Evolutionary conservation across 2,113 vertebrate genomes (phyloP).

Genomic region (Salminus brasiliensis): DNA sequence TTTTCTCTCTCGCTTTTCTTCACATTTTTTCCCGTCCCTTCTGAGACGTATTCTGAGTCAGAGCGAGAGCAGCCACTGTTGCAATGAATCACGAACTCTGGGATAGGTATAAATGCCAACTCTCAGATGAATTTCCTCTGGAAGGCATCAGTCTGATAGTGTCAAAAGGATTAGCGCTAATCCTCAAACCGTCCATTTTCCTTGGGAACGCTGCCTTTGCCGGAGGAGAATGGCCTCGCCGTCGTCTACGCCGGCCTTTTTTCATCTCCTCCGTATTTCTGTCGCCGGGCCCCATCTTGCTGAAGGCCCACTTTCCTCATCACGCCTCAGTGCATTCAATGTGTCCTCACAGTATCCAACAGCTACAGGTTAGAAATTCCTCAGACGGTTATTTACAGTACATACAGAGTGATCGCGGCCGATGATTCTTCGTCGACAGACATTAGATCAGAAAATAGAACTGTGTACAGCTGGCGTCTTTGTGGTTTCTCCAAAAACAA

Average conservation of each 20-base stretch:
- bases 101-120: constrained; percentile 63
- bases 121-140: constrained; percentile 59
- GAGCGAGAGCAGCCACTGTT: constrained; percentile 57
- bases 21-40: neutral
- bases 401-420: constrained; percentile 28
- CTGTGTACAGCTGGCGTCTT: neutral
- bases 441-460: constrained; percentile 14
- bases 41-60: constrained; percentile 53
- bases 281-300: constrained; percentile 40
- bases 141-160: constrained; percentile 56
- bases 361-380: constrained; percentile 62
- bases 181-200: constrained; percentile 44
- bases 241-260: constrained; percentile 52
- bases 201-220: constrained; percentile 55
- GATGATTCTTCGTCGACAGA: constrained; percentile 9
- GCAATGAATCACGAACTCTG: constrained; percentile 63
- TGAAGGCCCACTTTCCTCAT: constrained; percentile 44
- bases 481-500: neutral
- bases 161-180: constrained; percentile 54
- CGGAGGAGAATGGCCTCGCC: constrained; percentile 45
- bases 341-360: constrained; percentile 54
- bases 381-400: constrained; percentile 68
- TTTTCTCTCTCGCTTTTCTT: neutral
- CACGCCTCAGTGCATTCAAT: constrained; percentile 51
- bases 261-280: constrained; percentile 45